Conservation (phyloP, 2,113 vertebrate genomes). For the Ochotona princeps region DNA sequence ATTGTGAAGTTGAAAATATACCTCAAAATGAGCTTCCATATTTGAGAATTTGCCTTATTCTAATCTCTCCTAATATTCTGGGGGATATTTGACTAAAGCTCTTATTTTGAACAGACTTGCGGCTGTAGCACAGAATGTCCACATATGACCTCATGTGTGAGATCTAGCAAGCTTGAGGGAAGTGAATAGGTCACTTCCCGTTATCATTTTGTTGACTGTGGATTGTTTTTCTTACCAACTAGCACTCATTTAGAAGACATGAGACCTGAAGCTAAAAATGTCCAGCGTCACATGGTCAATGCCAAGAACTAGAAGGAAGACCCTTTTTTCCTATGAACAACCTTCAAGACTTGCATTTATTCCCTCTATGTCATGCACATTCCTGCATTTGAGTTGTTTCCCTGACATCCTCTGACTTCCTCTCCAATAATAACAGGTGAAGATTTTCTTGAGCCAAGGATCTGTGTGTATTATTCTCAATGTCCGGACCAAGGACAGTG, state of each 20-base stretch:
- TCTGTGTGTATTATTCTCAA: neutral
- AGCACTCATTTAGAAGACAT: neutral
- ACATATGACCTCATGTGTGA: neutral
- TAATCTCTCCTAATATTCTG: accelerated
- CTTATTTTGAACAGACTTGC: neutral
- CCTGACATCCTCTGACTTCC: neutral
- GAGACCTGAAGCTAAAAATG: neutral
- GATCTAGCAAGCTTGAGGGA: neutral
- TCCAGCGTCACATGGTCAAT: neutral
- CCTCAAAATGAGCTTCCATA: neutral
- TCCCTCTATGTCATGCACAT: neutral
- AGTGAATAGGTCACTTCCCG: neutral
- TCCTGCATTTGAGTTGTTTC: neutral
- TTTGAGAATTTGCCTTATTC: conserved; percentile 22
- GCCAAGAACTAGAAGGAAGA: neutral
- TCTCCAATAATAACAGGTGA: neutral
- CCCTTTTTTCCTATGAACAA: neutral
- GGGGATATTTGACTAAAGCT: neutral
- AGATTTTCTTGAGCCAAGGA: neutral
- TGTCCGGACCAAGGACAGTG: neutral
- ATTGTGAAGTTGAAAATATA: neutral
- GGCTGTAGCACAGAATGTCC: neutral
- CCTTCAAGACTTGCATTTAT: neutral
- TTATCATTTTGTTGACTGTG: neutral
- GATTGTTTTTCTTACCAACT: neutral